Evolutionary conservation across 2,888 invertebrate species (phyloP).

Genomic region (Miltochrista miniata): DNA sequence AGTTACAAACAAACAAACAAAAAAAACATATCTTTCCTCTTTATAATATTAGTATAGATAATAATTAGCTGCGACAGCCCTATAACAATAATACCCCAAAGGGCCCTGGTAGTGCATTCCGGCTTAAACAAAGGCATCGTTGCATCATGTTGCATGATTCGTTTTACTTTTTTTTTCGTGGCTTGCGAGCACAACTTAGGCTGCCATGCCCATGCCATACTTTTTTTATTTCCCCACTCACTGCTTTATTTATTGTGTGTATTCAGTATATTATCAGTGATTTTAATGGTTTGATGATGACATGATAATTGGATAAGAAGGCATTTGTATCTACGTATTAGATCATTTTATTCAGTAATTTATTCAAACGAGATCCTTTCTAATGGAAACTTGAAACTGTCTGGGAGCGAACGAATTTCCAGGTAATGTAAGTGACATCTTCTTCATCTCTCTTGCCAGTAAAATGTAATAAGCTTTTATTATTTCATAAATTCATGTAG

Average conservation of each 20-base stretch:
- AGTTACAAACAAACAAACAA: too few relatives aligned
- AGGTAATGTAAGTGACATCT: too few relatives aligned
- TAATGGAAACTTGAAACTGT: too few relatives aligned
- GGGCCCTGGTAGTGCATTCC: conserved; percentile 48
- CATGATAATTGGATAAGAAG: conserved; percentile 1
- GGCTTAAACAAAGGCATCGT: conserved; percentile 47
- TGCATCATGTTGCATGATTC: conserved; percentile 30
- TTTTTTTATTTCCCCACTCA: conserved; percentile 18
- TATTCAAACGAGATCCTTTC: too few relatives aligned
- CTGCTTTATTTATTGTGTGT: conserved; percentile 20
- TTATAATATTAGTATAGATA: not conserved
- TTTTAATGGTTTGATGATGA: conserved; percentile 14
- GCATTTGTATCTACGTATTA: not conserved
- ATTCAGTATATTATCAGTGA: conserved; percentile 10
- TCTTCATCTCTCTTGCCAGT: too few relatives aligned
- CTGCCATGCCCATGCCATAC: conserved; percentile 20
- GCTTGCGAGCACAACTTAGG: conserved; percentile 21
- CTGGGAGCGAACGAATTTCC: too few relatives aligned
- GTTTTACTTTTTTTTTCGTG: conserved; percentile 18
- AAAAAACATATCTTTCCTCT: too few relatives aligned
- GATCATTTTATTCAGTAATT: too few relatives aligned
- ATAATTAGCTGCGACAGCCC: conserved; percentile 18
- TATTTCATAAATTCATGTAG: too few relatives aligned
- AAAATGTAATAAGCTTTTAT: too few relatives aligned
- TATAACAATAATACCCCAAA: conserved; percentile 19